Percentiles rank a stretch among this genome's conserved stretches.
These are phyloP conservation scores for Osmoderma eremita DNA, from an alignment of 2,888 invertebrate genomes.

Conservation along the genomic window DNA sequence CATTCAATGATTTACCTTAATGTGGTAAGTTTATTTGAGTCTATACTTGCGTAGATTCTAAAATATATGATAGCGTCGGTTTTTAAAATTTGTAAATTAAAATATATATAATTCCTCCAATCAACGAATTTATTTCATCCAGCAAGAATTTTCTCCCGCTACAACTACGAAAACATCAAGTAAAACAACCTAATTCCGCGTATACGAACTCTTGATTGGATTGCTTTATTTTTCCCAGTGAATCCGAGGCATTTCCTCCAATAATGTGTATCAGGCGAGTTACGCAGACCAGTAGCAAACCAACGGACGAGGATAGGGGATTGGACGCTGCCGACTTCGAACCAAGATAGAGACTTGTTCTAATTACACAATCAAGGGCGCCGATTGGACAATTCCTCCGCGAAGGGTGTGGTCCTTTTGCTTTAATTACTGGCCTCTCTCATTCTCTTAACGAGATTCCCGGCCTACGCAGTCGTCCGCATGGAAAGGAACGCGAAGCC, in stretches of 20 bases:
- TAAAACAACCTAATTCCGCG: not conserved
- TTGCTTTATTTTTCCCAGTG: constrained; percentile 37
- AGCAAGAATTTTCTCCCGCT: no score
- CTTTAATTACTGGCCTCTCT: constrained; percentile 61
- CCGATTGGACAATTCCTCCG: constrained; percentile 57
- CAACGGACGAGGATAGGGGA: constrained; percentile 57
- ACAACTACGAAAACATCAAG: no score
- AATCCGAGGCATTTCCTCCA: constrained; percentile 47
- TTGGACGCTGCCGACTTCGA: constrained; percentile 56
- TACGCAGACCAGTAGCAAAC: constrained; percentile 56
- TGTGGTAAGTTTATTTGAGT: no score
- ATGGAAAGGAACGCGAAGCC: constrained; percentile 8
- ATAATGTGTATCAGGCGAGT: constrained; percentile 46
- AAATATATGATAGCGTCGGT: no score
- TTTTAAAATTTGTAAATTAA: no score
- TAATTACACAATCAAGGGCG: constrained; percentile 63
- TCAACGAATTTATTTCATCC: no score
- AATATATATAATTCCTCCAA: no score
- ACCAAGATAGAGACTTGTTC: constrained; percentile 60
- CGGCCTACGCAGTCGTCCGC: constrained; percentile 31
- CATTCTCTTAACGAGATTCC: constrained; percentile 44
- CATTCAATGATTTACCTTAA: no score
- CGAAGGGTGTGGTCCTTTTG: constrained; percentile 57
- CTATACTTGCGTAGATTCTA: no score
- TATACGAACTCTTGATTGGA: constrained; percentile 22